Base-by-base conservation (phyloP, 35 echinoderm and acorn worm genomes). In the Apostichopus parvimensis region DNA sequence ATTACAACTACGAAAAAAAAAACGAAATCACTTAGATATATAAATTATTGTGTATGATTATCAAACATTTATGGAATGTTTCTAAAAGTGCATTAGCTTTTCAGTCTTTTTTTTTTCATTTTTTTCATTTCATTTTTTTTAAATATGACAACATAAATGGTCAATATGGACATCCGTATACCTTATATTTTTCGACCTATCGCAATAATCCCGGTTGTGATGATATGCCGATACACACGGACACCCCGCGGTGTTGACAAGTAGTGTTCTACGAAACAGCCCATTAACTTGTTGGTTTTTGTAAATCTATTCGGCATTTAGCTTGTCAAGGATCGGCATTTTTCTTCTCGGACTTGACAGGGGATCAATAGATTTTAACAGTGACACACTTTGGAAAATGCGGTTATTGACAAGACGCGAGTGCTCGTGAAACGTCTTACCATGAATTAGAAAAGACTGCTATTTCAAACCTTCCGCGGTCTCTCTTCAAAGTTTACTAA, bases 241-340 rank as follows among this genome's bases (percentile, higher is more conserved):
- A 75, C 24, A 18, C 11, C 71, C 71, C 71, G 71, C 71, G 71
- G 71, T 75, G 71, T 18, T 6, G 71, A 22, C 71, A 22, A 75
- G 71, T 18, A 22, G 71, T 75, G 71, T 18, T 75, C 71, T 75
- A 18, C 5, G 71, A 75, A 75, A n/a, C 17, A 75, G 71, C 71
- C 71, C 71, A 75, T 75, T 75, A 75, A 75, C 71, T 75, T 75
- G 71, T 75, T 75, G 71, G 71, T 75, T 75, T 75, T 75, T 18
- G 17, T 18, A 75, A 75, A 75, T 75, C 71, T 75, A 75, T 75
- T 75, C 17, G 71, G 14, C 71, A 45, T 75, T 75, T 18, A 75
- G n/a, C 71, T 75, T 75, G 71, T 75, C 71, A 75, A 22, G 34
- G 71, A 75, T 75, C 71, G 71, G 71, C n/a, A 75, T 75, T 75